Percentiles rank a stretch among this genome's conserved stretches.
Evolutionary conservation across 1,140 invertebrate species (phyloP).

Genomic region (Chironomus striatipennis): DNA sequence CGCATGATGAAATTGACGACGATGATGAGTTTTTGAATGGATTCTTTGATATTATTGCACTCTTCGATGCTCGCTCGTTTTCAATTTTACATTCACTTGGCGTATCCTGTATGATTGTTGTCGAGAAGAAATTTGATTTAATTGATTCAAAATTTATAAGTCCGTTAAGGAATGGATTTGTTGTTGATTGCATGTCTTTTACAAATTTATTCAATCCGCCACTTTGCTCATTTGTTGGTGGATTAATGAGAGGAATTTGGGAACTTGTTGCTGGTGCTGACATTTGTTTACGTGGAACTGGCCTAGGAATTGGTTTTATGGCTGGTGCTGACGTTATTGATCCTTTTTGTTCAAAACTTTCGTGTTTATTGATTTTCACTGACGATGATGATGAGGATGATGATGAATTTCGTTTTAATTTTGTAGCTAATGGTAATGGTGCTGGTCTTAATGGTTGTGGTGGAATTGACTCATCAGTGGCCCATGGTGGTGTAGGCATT

Average conservation of each 20-base stretch:
- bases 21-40: background rate
- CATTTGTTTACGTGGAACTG: slow-evolving; percentile 30
- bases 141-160: background rate
- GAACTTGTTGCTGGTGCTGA: background rate
- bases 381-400: background rate
- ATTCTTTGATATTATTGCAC: slow-evolving; percentile 1
- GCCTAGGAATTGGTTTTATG: slow-evolving; percentile 24
- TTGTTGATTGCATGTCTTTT: slow-evolving; percentile 17
- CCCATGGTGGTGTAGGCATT: slow-evolving; percentile 35
- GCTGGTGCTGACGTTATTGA: background rate
- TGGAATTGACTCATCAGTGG: slow-evolving; percentile 34
- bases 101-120: background rate
- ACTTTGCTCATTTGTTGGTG: background rate
- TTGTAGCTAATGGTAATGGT: slow-evolving; percentile 35
- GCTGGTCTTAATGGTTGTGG: slow-evolving; percentile 42
- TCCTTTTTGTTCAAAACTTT: background rate
- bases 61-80: background rate
- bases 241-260: slow-evolving; percentile 21
- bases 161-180: slow-evolving; percentile 26
- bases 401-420: background rate
- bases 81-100: background rate
- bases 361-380: background rate
- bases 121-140: slow-evolving; percentile 1
- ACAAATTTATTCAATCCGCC: slow-evolving; percentile 21
- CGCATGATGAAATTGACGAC: background rate